Evolutionary conservation across 2,113 vertebrate genomes (phyloP).

Genomic region (Gymnocephalus cernua): DNA sequence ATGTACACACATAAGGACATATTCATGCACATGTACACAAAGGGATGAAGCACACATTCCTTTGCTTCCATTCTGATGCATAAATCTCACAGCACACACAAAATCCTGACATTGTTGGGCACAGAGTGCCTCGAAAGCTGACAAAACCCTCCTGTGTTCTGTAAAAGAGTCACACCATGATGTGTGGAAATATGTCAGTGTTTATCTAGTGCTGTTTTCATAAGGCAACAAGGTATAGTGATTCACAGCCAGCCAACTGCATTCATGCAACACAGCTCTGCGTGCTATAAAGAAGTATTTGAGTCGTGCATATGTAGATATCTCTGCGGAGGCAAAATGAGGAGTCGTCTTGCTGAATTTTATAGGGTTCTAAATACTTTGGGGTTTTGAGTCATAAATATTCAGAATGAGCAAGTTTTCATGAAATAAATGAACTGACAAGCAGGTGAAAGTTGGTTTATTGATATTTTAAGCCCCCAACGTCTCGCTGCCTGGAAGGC

Average conservation of each 20-base stretch:
- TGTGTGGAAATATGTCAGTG: constrained; percentile 73
- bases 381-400: constrained; percentile 21
- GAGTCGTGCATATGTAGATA: constrained; percentile 17
- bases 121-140: constrained; percentile 58
- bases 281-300: constrained; percentile 1
- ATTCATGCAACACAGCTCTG: neutral
- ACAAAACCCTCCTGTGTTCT: constrained; percentile 53
- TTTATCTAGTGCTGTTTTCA: constrained; percentile 57
- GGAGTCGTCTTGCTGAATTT: constrained; percentile 3
- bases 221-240: constrained; percentile 42
- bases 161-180: constrained; percentile 34
- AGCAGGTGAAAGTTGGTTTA: neutral
- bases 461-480: no score
- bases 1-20: constrained; percentile 4
- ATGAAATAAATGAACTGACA: constrained; percentile 1
- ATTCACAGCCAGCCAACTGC: constrained; percentile 51
- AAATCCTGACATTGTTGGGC: constrained; percentile 10
- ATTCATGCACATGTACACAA: neutral
- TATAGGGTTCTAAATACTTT: constrained; percentile 6
- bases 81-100: neutral
- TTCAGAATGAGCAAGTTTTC: neutral
- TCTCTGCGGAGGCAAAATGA: constrained; percentile 7
- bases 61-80: constrained; percentile 1
- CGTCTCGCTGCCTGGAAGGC: no score
- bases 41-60: neutral